These are phyloP conservation scores for Eurosta solidaginis DNA, from an alignment of 1,140 invertebrate genomes.

Conservation along the genomic window DNA sequence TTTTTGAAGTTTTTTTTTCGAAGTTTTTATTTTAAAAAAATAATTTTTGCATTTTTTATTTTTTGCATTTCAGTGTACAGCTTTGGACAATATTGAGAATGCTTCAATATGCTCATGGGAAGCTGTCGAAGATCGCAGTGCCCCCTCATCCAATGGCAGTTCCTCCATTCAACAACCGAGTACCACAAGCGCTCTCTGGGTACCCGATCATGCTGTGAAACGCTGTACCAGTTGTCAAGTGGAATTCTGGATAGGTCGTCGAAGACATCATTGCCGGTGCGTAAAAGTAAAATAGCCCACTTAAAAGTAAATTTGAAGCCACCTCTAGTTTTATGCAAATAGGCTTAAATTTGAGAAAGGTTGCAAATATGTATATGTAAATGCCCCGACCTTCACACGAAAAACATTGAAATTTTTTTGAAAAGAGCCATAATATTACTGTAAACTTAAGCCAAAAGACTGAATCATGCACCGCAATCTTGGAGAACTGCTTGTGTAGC, in stretches of 20 bases:
- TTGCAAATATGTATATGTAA: too few species aligned
- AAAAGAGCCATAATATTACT: too few species aligned
- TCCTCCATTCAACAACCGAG: slow-evolving; percentile 57
- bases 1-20: too few species aligned
- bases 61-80: slow-evolving; percentile 44
- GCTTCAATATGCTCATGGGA: slow-evolving; percentile 76
- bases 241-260: slow-evolving; percentile 76
- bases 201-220: slow-evolving; percentile 83
- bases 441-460: too few species aligned
- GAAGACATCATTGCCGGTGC: slow-evolving; percentile 61
- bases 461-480: too few species aligned
- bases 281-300: slow-evolving; percentile 43
- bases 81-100: slow-evolving; percentile 62
- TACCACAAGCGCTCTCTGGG: slow-evolving; percentile 71
- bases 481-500: too few species aligned
- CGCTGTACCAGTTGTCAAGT: slow-evolving; percentile 79
- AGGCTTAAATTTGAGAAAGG: too few species aligned
- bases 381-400: too few species aligned
- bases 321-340: too few species aligned
- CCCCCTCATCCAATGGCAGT: slow-evolving; percentile 54
- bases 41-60: background rate
- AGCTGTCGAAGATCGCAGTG: slow-evolving; percentile 71
- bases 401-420: too few species aligned
- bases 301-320: background rate
- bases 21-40: background rate